Conservation (phyloP, 2,797 vertebrate genomes). For the Leptoclinus maculatus region DNA sequence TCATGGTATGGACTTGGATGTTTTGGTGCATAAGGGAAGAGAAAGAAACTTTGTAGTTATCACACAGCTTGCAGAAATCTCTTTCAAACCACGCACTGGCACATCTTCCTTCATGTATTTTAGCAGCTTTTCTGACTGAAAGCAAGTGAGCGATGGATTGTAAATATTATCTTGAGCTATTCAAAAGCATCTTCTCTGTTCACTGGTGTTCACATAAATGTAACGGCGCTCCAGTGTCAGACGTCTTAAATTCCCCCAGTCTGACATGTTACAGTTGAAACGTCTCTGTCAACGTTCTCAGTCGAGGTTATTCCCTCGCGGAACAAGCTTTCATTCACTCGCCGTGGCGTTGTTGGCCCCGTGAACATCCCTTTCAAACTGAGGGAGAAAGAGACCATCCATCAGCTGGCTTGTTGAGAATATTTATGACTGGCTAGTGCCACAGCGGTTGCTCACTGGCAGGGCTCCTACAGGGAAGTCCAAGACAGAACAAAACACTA, state of each 20-base stretch:
- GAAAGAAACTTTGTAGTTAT: conserved; percentile 20
- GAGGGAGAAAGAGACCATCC: conserved; percentile 68
- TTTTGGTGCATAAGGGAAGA: not conserved
- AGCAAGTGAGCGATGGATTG: conserved; percentile 5
- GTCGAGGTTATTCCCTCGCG: conserved; percentile 56
- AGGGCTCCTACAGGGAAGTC: conserved; percentile 60
- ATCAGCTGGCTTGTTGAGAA: conserved; percentile 78
- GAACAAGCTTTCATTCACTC: conserved; percentile 62
- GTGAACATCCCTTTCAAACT: conserved; percentile 71
- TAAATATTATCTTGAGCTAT: conserved; percentile 23
- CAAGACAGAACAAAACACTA: conserved; percentile 53
- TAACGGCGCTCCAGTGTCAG: conserved; percentile 17
- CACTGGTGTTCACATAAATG: conserved; percentile 35
- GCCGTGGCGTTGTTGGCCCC: conserved; percentile 58
- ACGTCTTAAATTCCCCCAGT: conserved; percentile 52
- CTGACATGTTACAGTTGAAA: conserved; percentile 52
- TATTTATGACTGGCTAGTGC: conserved; percentile 78
- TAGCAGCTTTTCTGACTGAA: not conserved
- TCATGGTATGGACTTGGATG: not conserved
- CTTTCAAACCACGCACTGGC: conserved; percentile 1
- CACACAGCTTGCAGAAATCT: not conserved
- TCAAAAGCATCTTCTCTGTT: conserved; percentile 22
- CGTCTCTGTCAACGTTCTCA: conserved; percentile 59
- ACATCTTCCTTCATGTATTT: not conserved
- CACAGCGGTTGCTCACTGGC: conserved; percentile 71